phyloP scores from a whole-genome alignment of 64 coral and sea anemone genomes.

The Exaiptasia diaphana region DNA sequence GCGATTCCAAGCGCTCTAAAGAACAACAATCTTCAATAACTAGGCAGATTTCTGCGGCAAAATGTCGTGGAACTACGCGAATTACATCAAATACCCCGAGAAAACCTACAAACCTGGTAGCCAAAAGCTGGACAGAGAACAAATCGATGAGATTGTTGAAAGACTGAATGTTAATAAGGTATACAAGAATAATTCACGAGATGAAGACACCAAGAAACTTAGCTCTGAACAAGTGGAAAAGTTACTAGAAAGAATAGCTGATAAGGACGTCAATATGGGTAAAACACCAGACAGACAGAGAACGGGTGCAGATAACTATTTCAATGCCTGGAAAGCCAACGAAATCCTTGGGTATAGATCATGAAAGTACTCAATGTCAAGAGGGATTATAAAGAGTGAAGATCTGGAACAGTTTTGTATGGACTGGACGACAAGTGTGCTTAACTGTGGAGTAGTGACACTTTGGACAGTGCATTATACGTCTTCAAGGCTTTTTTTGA shows the following conservation, averaged over 20 bases:
- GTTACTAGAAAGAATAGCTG: constrained; percentile 70
- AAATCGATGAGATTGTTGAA: constrained; percentile 44
- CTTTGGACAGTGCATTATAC: no score
- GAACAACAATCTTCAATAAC: no score
- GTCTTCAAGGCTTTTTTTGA: no score
- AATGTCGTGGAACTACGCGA: constrained; percentile 76
- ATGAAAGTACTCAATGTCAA: no score
- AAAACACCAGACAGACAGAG: constrained; percentile 72
- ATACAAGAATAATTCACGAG: not conserved
- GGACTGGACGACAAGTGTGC: no score
- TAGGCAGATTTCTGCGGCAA: no score
- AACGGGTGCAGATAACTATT: constrained; percentile 45
- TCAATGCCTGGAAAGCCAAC: constrained; percentile 23
- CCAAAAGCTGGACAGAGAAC: constrained; percentile 30
- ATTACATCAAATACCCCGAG: constrained; percentile 76
- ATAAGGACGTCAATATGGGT: constrained; percentile 41
- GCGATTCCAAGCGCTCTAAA: no score
- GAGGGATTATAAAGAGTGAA: no score
- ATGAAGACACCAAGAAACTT: not conserved
- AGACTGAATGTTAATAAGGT: constrained; percentile 52
- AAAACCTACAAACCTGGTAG: not conserved
- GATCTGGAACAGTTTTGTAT: no score
- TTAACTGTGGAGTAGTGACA: no score
- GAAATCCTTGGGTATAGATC: no score
- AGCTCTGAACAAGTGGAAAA: constrained; percentile 41